Base-by-base conservation (phyloP, 2,113 vertebrate species). In the Vidua macroura region DNA sequence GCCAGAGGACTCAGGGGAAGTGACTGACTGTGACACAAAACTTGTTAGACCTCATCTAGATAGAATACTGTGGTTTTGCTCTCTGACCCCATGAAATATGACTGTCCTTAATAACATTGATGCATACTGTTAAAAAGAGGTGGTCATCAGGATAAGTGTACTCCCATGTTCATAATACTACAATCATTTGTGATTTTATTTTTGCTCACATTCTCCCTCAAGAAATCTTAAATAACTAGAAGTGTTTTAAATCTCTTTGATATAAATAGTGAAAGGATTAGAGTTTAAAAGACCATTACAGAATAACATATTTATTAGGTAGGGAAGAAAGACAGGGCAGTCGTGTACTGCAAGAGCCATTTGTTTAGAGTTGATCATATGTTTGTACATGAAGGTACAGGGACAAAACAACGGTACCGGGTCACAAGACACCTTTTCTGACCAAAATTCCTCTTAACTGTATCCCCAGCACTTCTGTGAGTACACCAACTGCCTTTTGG, bases 241-340 rank as follows among this genome's bases (percentile, higher is more conserved):
- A 59, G 33, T 11, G 6, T 11, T 91, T 81, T 22, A 56, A 63
- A 48, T 91, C 21, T 49, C 28, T 23, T 48, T 56, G 10, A 78
- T 35, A 84, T 2, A 9, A 43, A 64, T 17, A 75, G 35, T 43
- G 6, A 15, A 75, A 84, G 19, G 6, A 31, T 33, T 37, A 41
- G 16, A 35, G 24, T 56, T 67, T 28, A 52, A 52, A 69, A 78
- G 9, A n/a, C 30, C 10, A 16, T 44, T 51, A 86, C 7, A 59
- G 28, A 92, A 41, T 6, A 77, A 56, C 13, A 3, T 6, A 73
- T 15, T 69, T 30, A 53, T 5, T 17, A 41, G 0, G 0, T 1
- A 33, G 17, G 16, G 23, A 78, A 77, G 52, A 2, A 62, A 21
- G 9, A 52, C 48, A 80, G 14, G 11, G 27, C 11, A 86, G 55